Base-by-base conservation (phyloP, 2,797 vertebrate genomes). In the Bryconaethiops microstoma region DNA sequence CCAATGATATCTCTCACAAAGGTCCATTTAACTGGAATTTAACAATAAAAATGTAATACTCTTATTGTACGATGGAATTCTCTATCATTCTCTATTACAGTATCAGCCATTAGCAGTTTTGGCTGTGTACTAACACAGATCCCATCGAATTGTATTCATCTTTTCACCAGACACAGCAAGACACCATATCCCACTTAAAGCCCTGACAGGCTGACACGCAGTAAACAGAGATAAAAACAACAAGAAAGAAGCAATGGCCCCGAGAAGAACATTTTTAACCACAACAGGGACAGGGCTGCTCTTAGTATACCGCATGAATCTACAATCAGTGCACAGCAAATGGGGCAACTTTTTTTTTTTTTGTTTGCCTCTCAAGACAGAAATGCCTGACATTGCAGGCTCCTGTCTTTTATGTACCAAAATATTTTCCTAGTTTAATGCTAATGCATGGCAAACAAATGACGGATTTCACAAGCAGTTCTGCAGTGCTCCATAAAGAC, bases 321-420 rank as follows among this genome's bases (percentile, higher is more conserved):
- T 57, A 70, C 76, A 62, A 69, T 86, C 55, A 71, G 42, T 72
- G 69, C 29, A 68, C 54, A 77, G 67, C 74, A 68, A 82, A 84
- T 71, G 60, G 39, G 59, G 54, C 55, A 73, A 57, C 63, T 14
- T 12, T 72, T 79, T 23, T 79, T 23, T 65, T 86, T 65, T 79
- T 3, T 54, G 64, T 72, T 62, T 54, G 7, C 17, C 50, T 71
- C 68, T 72, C 42, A 39, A 70, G 21, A 48, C 74, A 82, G 2
- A 72, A 65, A 21, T 10, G n/a, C 29, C 17, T 45, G 45, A 70
- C 77, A 72, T 52, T 42, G 48, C 70, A 69, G 21, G 57, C 65
- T 65, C 69, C 63, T 59, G 74, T 80, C 45, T 50, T 72, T 73
- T 48, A 68, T 80, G 81, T 39, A 69, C 55, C 40, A 77, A 70